Evolutionary conservation across 2,888 invertebrate species (phyloP), one percentile per base, ranked within the genome.

Genomic region (Sussaba pulchella): DNA sequence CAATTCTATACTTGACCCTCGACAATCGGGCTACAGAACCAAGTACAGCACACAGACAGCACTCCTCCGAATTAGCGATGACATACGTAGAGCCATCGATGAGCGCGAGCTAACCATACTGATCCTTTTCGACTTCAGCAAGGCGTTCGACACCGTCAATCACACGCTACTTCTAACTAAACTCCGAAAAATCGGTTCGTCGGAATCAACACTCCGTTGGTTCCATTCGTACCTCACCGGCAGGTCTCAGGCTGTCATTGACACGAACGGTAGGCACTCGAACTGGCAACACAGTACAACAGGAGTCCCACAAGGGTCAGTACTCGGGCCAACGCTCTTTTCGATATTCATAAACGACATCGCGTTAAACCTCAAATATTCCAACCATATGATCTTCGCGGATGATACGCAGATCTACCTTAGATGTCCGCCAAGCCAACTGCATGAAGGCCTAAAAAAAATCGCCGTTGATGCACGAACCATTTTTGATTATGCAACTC

Each of bases 71-170:
- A n/a, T 59, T 6, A 17, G 59, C 2, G 39, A 59, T 12, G 39
- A 59, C 17, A 39, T 59, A 36, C 36, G 39, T 4, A 39, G 19
- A n/a, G 59, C 36, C 2, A 19, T 41, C 5, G 59, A 59, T 9
- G 71, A 14, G 4, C 8, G 1, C 17, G 26, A 36, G 57, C 26
- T 1, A 41, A 63, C 19, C 5, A 12, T 52, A 4, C 50, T 52
- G 8, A 12, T 52, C 8, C 50, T 52, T 17, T 47, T 47, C 17
- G 47, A 47, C 47, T 47, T 52, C 21, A 52, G 50, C 21, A 52
- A 52, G 24, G 19, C 50, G 8, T 52, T 52, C 12, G 50, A 52
- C 24, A 52, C 50, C 9, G 14, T 52, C 17, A 72, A 12, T 12
- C 78, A 21, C 39, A 8, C 17, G 9, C 50, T 5, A 2, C 50